phyloP scores from a whole-genome alignment of 2,888 invertebrate species.

The Hydrotaea diabolus region DNA sequence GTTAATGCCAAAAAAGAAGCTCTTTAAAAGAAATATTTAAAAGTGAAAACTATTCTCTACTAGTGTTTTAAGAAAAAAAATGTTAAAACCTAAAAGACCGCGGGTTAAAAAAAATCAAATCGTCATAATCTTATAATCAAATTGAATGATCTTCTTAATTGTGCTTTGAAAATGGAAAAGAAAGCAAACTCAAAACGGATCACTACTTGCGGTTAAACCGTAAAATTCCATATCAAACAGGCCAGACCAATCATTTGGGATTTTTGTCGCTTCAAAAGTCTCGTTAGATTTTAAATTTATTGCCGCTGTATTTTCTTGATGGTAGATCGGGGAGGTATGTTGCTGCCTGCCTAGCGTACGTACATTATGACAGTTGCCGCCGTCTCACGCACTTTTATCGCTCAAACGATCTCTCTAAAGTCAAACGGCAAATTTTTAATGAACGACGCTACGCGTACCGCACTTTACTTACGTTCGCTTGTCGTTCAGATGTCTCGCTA shows the following conservation, averaged over 20 bases:
- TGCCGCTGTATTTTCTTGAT: not conserved
- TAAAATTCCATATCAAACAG: not conserved
- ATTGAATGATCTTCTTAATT: constrained; percentile 23
- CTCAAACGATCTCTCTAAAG: not conserved
- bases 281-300: constrained; percentile 21
- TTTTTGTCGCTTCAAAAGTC: constrained; percentile 11
- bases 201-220: not conserved
- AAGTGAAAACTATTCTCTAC: constrained; percentile 34
- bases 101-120: constrained; percentile 16
- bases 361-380: constrained; percentile 23
- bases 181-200: not conserved
- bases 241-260: not conserved
- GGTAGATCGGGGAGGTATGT: no score
- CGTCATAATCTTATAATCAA: constrained; percentile 20
- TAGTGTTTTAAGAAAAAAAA: constrained; percentile 24
- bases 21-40: constrained; percentile 28
- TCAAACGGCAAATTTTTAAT: not conserved
- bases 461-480: constrained; percentile 2
- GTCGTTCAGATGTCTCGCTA: not conserved
- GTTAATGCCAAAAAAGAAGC: constrained; percentile 1
- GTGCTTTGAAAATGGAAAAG: constrained; percentile 19
- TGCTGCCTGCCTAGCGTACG: not conserved
- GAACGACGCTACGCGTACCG: not conserved
- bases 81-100: not conserved
- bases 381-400: constrained; percentile 6